Evolutionary conservation across 2,797 vertebrate species (phyloP).

Genomic region (Sebastes matsubarae): DNA sequence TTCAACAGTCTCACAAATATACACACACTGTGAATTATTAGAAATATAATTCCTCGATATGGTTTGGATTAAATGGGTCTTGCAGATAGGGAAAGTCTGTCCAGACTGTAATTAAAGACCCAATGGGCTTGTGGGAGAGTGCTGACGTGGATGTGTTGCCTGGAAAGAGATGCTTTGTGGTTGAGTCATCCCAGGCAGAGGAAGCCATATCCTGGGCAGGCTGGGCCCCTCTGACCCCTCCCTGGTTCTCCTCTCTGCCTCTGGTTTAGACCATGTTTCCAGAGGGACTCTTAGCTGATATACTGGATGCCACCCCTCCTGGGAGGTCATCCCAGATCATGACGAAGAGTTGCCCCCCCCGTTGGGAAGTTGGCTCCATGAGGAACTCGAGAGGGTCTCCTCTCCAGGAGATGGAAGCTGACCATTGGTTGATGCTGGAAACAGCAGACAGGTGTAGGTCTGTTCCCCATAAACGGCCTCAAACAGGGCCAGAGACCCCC

Average conservation of each 20-base stretch:
- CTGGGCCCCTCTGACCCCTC: constrained; percentile 59
- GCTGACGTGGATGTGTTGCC: constrained; percentile 70
- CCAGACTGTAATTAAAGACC: constrained; percentile 30
- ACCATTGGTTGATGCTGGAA: constrained; percentile 23
- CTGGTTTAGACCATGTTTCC: constrained; percentile 40
- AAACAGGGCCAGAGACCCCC: constrained; percentile 41
- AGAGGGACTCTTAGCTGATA: constrained; percentile 12
- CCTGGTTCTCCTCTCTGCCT: constrained; percentile 49
- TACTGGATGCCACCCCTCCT: constrained; percentile 25
- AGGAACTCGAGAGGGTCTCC: constrained; percentile 46
- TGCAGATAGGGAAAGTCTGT: constrained; percentile 20
- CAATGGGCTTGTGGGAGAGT: constrained; percentile 51
- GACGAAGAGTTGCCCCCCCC: neutral
- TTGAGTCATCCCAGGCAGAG: constrained; percentile 78
- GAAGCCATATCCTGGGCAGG: constrained; percentile 66
- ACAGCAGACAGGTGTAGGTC: constrained; percentile 62
- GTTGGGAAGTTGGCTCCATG: constrained; percentile 35
- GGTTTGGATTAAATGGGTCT: constrained; percentile 5
- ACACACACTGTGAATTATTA: neutral
- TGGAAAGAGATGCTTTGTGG: constrained; percentile 73
- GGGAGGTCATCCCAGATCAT: constrained; percentile 47
- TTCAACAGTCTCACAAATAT: neutral
- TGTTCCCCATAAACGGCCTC: constrained; percentile 57
- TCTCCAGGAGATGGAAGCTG: constrained; percentile 15
- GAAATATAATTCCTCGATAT: neutral